Evolutionary conservation across 2,797 vertebrate species (phyloP).

Genomic region (Poeciliopsis turneri): DNA sequence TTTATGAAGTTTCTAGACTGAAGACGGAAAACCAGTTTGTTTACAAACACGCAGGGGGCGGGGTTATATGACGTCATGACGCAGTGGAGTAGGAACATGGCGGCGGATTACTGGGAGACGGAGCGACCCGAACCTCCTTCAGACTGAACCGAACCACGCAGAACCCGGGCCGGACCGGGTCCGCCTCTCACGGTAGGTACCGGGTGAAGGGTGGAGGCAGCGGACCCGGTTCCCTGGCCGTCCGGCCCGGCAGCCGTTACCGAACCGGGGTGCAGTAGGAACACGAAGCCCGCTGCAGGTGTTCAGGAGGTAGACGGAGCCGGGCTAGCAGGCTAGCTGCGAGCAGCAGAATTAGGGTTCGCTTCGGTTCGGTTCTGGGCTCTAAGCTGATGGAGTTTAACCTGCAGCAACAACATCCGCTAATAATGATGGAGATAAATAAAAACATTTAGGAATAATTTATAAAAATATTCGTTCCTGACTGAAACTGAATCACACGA

Average conservation of each 20-base stretch:
- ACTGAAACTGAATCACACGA: neutral
- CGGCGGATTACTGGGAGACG: conserved; percentile 83
- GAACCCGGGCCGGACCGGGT: conserved; percentile 64
- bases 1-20: no score
- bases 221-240: neutral
- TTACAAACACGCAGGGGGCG: neutral
- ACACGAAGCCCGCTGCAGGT: conserved; percentile 37
- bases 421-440: neutral
- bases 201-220: neutral
- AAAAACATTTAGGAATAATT: neutral
- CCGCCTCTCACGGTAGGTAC: conserved; percentile 65
- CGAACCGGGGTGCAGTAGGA: conserved; percentile 41
- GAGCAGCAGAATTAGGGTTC: neutral
- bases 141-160: conserved; percentile 64
- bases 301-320: neutral
- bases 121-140: conserved; percentile 28
- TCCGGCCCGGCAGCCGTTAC: neutral
- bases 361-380: neutral
- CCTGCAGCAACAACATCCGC: neutral
- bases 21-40: neutral
- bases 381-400: neutral
- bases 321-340: conserved; percentile 1
- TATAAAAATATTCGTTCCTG: neutral
- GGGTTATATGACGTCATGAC: conserved; percentile 24
- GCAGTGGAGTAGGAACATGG: conserved; percentile 73